These are phyloP conservation scores for Piezodorus guildinii DNA, from an alignment of 1,140 invertebrate species.

Conservation along the genomic window DNA sequence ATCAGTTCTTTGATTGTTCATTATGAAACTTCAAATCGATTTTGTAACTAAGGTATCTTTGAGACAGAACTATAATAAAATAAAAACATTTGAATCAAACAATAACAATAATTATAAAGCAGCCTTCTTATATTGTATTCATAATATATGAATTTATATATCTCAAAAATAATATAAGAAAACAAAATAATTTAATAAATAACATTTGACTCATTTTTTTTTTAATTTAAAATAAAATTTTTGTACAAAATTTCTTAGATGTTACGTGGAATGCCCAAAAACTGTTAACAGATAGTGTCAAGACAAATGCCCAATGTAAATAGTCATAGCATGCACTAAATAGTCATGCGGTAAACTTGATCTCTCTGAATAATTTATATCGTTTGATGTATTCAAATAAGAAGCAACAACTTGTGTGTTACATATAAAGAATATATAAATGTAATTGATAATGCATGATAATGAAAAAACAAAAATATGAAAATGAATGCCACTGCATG, in stretches of 20 bases:
- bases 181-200: no score
- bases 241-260: conserved; percentile 11
- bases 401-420: no score
- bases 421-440: no score
- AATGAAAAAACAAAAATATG: conserved; percentile 5
- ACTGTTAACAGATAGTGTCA: background rate
- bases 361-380: background rate
- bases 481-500: conserved; percentile 6
- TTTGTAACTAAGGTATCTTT: background rate
- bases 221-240: no score
- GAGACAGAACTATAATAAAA: conserved; percentile 6
- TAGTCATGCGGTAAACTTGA: conserved; percentile 5
- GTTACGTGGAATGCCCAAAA: conserved; percentile 3
- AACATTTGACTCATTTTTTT: no score
- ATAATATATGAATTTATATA: conserved; percentile 5
- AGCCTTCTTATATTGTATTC: conserved; percentile 12
- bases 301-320: conserved; percentile 11
- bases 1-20: conserved; percentile 20
- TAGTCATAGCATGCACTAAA: conserved; percentile 4
- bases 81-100: conserved; percentile 17
- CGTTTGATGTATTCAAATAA: no score
- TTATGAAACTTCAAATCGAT: conserved; percentile 1
- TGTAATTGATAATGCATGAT: background rate
- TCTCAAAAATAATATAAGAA: background rate
- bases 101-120: conserved; percentile 14